Evolutionary conservation across 1,140 invertebrate genomes (phyloP).

Genomic region (Agrilus planipennis): DNA sequence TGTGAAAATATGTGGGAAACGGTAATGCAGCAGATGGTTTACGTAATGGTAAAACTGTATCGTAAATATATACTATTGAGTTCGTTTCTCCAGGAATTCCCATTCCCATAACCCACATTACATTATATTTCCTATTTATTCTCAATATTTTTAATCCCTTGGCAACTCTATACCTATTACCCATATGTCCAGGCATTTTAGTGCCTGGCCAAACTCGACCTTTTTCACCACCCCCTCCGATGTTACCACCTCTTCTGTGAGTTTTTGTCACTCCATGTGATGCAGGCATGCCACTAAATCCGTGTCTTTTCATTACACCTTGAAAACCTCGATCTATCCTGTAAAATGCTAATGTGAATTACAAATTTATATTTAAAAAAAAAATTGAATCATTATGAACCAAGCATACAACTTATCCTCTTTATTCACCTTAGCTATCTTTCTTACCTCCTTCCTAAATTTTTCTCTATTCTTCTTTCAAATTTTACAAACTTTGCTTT

Average conservation of each 20-base stretch:
- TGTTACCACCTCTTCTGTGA: constrained; percentile 82
- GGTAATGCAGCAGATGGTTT: constrained; percentile 48
- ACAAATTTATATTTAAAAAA: constrained; percentile 8
- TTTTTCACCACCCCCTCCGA: constrained; percentile 74
- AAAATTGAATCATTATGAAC: constrained; percentile 8
- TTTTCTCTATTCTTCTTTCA: too few species aligned
- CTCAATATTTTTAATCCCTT: constrained; percentile 73
- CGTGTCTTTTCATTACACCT: constrained; percentile 94
- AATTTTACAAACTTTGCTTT: too few species aligned
- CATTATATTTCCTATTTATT: constrained; percentile 89
- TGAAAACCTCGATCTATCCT: constrained; percentile 93
- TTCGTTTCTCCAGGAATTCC: constrained; percentile 70
- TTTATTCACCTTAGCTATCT: neutral
- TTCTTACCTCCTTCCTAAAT: too few species aligned
- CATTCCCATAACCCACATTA: constrained; percentile 77
- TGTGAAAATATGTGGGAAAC: constrained; percentile 69
- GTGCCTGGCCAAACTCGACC: constrained; percentile 86
- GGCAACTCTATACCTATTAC: constrained; percentile 59
- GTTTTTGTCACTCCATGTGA: constrained; percentile 91
- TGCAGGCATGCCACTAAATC: constrained; percentile 87
- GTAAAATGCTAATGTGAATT: too few species aligned
- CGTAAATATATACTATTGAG: constrained; percentile 69
- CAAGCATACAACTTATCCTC: neutral
- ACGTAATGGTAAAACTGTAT: constrained; percentile 56
- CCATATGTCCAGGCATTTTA: constrained; percentile 97